Percentiles rank a stretch among this genome's conserved stretches.
These are phyloP conservation scores for Cabera pusaria DNA, from an alignment of 2,888 invertebrate species.

Conservation along the genomic window DNA sequence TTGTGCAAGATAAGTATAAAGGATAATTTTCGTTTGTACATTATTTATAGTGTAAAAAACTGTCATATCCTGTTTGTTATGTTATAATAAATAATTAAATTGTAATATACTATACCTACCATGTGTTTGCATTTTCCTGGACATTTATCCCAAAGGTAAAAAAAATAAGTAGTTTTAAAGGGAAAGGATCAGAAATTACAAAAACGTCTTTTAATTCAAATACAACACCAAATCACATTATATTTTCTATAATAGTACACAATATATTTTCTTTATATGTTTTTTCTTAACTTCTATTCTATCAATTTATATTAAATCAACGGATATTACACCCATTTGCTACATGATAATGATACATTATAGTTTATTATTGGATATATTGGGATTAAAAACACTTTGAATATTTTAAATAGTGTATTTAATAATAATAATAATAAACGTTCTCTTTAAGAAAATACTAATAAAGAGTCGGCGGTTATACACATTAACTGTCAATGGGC, in stretches of 20 bases:
- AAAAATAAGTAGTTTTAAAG: constrained; percentile 39
- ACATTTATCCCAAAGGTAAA: constrained; percentile 24
- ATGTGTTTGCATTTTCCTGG: constrained; percentile 21
- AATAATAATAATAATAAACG: constrained; percentile 54
- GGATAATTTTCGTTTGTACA: constrained; percentile 8
- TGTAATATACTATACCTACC: constrained; percentile 26
- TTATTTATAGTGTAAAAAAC: constrained; percentile 12
- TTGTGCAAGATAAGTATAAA: background rate
- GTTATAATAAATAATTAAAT: constrained; percentile 5
- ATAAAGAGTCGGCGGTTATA: constrained; percentile 47
- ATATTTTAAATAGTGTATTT: constrained; percentile 51
- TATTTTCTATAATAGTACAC: constrained; percentile 81
- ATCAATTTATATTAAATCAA: constrained; percentile 54
- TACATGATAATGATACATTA: constrained; percentile 21
- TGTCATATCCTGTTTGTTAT: constrained; percentile 14
- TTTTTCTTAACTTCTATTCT: constrained; percentile 59
- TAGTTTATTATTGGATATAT: constrained; percentile 44
- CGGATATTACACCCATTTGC: constrained; percentile 37
- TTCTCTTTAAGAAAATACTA: constrained; percentile 66
- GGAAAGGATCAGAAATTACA: constrained; percentile 76
- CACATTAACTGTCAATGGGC: constrained; percentile 53
- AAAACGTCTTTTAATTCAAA: constrained; percentile 81
- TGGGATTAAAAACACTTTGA: constrained; percentile 55
- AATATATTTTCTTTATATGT: constrained; percentile 70
- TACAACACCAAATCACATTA: constrained; percentile 84